Conservation (phyloP, 2,888 invertebrate species). For the Tholera decimalis region DNA sequence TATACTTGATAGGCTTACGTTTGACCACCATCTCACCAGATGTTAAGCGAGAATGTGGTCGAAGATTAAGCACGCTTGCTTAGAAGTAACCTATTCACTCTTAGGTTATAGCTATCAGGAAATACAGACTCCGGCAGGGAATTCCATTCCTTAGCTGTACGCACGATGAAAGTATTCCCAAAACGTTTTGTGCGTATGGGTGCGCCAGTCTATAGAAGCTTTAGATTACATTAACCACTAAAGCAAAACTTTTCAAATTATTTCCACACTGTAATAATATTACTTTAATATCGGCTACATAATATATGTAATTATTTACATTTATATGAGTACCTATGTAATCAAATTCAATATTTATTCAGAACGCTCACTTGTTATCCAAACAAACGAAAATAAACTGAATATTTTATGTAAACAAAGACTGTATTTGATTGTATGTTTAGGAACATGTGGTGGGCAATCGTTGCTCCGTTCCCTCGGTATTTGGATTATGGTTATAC, state of each 20-base stretch:
- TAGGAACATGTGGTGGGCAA: neutral
- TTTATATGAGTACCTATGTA: slow-evolving; percentile 4
- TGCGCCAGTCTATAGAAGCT: neutral
- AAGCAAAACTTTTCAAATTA: neutral
- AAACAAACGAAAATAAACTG: slow-evolving; percentile 8
- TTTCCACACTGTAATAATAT: neutral
- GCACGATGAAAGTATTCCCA: too few relatives aligned
- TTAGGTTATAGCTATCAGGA: too few relatives aligned
- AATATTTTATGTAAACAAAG: neutral
- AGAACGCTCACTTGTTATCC: slow-evolving; percentile 27
- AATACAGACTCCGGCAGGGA: too few relatives aligned
- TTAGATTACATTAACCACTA: neutral
- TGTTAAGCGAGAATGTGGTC: too few relatives aligned
- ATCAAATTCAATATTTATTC: slow-evolving; percentile 33
- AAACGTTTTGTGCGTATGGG: too few relatives aligned
- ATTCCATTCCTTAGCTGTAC: neutral
- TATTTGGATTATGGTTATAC: slow-evolving; percentile 13
- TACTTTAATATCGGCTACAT: neutral
- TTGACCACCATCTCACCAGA: too few relatives aligned
- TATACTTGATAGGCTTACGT: too few relatives aligned
- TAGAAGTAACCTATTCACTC: too few relatives aligned
- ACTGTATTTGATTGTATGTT: slow-evolving; percentile 12
- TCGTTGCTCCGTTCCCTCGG: neutral
- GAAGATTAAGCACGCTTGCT: too few relatives aligned
- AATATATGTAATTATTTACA: slow-evolving; percentile 5